Evolutionary conservation across 2,113 vertebrate species (phyloP).

Genomic region (Bujurquina vittata): DNA sequence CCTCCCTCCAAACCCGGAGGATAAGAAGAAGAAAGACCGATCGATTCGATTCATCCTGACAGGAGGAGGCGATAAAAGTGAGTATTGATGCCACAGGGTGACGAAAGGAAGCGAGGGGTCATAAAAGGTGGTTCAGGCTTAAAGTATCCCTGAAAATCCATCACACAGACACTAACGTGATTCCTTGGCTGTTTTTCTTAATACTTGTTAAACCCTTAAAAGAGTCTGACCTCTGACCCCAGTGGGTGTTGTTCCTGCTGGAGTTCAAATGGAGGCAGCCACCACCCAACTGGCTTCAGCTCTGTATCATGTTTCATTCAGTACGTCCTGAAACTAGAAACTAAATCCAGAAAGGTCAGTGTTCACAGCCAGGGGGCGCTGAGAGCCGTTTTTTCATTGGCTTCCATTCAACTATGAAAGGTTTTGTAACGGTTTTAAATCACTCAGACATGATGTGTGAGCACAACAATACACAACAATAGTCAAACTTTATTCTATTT

Average conservation of each 20-base stretch:
- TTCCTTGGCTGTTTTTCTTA: not conserved
- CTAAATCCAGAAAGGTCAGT: too few species aligned
- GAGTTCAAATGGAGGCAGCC: not conserved
- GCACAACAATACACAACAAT: too few species aligned
- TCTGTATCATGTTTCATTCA: too few species aligned
- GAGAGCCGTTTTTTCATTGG: too few species aligned
- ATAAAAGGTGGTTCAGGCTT: not conserved
- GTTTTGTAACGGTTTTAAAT: too few species aligned
- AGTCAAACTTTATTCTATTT: too few species aligned
- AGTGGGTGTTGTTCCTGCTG: not conserved
- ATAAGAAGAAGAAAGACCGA: slow-evolving; percentile 94
- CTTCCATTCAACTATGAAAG: too few species aligned
- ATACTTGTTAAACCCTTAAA: not conserved
- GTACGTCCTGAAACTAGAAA: too few species aligned
- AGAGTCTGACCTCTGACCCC: slow-evolving; percentile 7
- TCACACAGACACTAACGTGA: not conserved
- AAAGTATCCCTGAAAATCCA: not conserved
- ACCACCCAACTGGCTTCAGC: too few species aligned
- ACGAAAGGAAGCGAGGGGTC: not conserved
- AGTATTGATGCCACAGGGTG: not conserved
- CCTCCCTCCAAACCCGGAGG: slow-evolving; percentile 93
- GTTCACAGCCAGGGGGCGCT: too few species aligned
- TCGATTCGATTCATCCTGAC: slow-evolving; percentile 93
- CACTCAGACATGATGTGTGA: too few species aligned
- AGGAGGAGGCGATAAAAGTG: slow-evolving; percentile 92